Base-by-base conservation (phyloP, 2,113 vertebrate genomes). In the Oncorhynchus gorbuscha region DNA sequence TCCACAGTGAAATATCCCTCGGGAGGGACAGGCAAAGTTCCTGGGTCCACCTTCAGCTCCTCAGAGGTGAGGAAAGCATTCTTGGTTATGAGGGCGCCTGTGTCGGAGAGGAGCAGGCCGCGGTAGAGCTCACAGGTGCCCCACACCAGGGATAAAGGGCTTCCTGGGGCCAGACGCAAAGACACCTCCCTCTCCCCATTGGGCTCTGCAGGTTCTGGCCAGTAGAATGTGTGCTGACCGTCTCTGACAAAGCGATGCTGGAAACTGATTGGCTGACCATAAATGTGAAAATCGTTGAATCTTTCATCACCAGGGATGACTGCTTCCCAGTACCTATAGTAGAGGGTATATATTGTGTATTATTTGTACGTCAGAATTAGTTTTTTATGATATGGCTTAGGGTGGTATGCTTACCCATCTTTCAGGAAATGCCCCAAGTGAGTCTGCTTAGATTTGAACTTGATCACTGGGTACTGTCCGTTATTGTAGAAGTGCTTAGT, bases 41-140 rank as follows among this genome's bases (percentile, higher is more conserved):
- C 61, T 9, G 70, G 74, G 26, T 72, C 26, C 24, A 76, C 79
- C 68, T 48, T 71, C 12, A 80, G 59, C 35, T 80, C 79, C 48
- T 22, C n/a, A 16, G 71, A 35, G 28, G 45, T 59, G 61, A n/a
- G 11, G 69, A 69, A 69, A 20, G 18, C 68, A 45, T 69, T 26
- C 7, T 69, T 16, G 3, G 68, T 48, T 32, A 45, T 39, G 68
- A 39, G 39, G 13, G 32, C 1, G 32, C 76, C 64, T 8, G 9
- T 22, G 30, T 74, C 71, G 5, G 77, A 61, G 20, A 79, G 66
- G n/a, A 70, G 49, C 51, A 79, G 51, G 14, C 30, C 66, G 18
- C 32, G n/a, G 26, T 73, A 12, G 20, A 8, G 48, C 35, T 35
- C 13, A n/a, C 77, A 78, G 5, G 59, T 61, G 8, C n/a, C 26